Percentiles rank a stretch among this genome's conserved stretches.
Conservation (phyloP, 2,113 vertebrate species). For the Solea senegalensis region DNA sequence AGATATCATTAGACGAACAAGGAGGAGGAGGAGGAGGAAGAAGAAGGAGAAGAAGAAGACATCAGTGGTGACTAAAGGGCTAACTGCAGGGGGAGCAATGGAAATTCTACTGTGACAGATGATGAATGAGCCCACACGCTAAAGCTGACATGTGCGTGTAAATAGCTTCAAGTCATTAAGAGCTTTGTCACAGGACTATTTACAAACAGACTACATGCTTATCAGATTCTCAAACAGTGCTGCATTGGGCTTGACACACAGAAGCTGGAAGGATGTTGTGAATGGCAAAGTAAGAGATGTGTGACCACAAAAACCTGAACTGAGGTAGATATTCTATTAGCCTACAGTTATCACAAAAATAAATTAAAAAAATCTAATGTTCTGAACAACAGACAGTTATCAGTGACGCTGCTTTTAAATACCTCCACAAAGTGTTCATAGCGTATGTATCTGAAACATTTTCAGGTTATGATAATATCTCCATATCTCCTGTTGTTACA, state of each 20-base stretch:
- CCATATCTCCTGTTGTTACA: no score
- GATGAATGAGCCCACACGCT: slow-evolving; percentile 60
- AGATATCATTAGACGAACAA: no score
- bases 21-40: no score
- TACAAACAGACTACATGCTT: slow-evolving; percentile 44
- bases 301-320: not conserved
- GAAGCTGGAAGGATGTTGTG: not conserved
- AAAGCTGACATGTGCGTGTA: slow-evolving; percentile 57
- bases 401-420: slow-evolving; percentile 1
- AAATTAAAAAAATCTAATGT: slow-evolving; percentile 14
- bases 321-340: slow-evolving; percentile 1
- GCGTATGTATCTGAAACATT: not conserved
- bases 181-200: slow-evolving; percentile 46
- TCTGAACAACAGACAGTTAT: slow-evolving; percentile 27
- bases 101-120: slow-evolving; percentile 43
- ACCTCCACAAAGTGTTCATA: not conserved
- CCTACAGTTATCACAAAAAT: not conserved
- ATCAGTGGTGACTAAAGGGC: not conserved
- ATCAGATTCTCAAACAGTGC: slow-evolving; percentile 35
- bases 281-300: not conserved
- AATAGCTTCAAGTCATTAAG: slow-evolving; percentile 49
- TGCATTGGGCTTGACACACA: slow-evolving; percentile 5
- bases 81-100: not conserved
- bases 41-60: not conserved
- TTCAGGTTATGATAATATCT: not conserved